Evolutionary conservation across 2,797 vertebrate genomes (phyloP).

Genomic region (Gallinago stenura): DNA sequence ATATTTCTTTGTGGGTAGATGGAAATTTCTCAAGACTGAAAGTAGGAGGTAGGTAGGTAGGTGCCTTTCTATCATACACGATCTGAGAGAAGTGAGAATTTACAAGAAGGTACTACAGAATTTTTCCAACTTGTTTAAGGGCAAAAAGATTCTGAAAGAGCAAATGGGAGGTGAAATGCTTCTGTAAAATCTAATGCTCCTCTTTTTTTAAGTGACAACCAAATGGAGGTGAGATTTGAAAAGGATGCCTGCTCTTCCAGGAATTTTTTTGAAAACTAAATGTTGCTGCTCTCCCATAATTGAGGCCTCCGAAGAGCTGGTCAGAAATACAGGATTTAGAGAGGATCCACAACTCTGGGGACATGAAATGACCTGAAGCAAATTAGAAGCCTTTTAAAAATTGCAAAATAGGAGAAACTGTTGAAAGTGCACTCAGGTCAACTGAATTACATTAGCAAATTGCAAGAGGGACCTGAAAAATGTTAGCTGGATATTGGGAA

Average conservation of each 20-base stretch:
- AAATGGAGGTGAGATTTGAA: background rate
- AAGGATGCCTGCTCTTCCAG: background rate
- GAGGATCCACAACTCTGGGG: background rate
- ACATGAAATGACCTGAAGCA: background rate
- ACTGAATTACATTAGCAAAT: background rate
- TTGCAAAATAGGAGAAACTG: background rate
- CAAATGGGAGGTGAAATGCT: background rate
- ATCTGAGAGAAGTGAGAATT: background rate
- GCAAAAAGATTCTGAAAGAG: background rate
- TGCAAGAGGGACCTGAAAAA: background rate
- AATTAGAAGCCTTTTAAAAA: background rate
- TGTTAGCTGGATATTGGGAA: background rate
- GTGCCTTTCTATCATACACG: background rate
- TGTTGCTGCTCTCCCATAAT: background rate
- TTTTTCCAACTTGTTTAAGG: background rate
- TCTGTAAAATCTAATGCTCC: background rate
- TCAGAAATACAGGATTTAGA: background rate
- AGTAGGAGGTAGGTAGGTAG: background rate
- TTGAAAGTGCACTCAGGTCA: background rate
- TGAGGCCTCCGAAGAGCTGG: background rate
- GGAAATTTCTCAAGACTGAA: background rate
- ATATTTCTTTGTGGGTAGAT: background rate
- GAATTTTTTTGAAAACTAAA: background rate
- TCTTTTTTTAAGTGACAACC: background rate
- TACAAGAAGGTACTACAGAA: background rate